Evolutionary conservation across 1,140 invertebrate genomes (phyloP), one percentile per base, ranked within the genome.

Genomic region (Idris sp.): DNA sequence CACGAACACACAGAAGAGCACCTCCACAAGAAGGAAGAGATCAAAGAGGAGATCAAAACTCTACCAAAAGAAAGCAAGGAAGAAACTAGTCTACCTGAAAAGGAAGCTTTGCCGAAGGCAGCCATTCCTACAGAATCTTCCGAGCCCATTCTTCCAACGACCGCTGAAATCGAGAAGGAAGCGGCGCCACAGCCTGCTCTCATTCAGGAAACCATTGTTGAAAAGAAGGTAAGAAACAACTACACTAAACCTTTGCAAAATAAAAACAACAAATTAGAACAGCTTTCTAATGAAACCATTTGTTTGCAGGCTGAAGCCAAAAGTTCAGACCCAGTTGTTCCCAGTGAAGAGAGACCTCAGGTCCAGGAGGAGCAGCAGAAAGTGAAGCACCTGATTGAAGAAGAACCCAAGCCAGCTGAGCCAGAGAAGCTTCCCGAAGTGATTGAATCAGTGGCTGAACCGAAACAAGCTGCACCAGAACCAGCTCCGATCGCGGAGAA

Each of bases 1-100:
- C 0, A 4, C 1, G 79, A 81, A 30, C 22, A 78, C 54, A 77
- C 76, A 3, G 74, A 75, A 1, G 76, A 80, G 46, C 13, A 40
- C n/a, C 46, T 51, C 6, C 64, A 72, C 48, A 26, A 76, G 22
- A 3, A 44, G 25, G 41, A 73, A 59, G 11, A 35, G 11, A 6
- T 28, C 6, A 14, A 64, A 9, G 35, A 61, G 7, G 46, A 68
- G 38, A 13, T 43, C 1, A 72, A 62, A 7, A 40, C 43, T 6
- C 41, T 43, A 0, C 30, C 38, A 5, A 26, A 40, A 56, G 56
- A 56, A 10, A 38, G 33, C 0, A 71, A 48, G 9, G 53, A 71
- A 16, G 56, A 71, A 30, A 14, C 38, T 11, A 51, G 2, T 19
- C 9, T 44, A 35, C 11, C 36, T 1, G 71, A 71, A 2, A 69